A percentile compares a stretch with the other conserved stretches of the same genome.
Conservation (phyloP, 2,797 vertebrate species). For the Betta splendens region DNA sequence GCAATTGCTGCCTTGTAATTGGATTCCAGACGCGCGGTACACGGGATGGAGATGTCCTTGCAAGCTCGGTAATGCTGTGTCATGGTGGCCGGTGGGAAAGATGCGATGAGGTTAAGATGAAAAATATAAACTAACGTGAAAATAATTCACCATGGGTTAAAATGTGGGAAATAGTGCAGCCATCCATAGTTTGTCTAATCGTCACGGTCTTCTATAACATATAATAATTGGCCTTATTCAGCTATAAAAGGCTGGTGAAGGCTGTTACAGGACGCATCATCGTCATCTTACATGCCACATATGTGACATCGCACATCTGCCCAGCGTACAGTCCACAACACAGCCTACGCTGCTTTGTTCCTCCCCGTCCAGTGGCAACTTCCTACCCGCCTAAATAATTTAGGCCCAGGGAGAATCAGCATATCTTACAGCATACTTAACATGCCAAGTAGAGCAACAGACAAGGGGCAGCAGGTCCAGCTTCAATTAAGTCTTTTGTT, state of each 20-base stretch:
- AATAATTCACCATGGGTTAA: constrained; percentile 12
- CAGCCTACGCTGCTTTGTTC: constrained; percentile 59
- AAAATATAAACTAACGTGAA: constrained; percentile 11
- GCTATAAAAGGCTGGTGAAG: constrained; percentile 10
- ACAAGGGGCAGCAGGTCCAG: constrained; percentile 80
- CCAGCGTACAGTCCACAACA: constrained; percentile 17
- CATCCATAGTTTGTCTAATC: background rate
- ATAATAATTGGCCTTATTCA: background rate
- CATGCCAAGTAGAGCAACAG: constrained; percentile 87
- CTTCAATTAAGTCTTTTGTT: constrained; percentile 95
- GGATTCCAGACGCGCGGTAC: constrained; percentile 68
- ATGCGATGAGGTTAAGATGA: constrained; percentile 20
- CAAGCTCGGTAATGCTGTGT: constrained; percentile 66
- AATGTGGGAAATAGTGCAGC: constrained; percentile 15
- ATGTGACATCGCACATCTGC: constrained; percentile 51
- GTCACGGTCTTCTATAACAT: background rate
- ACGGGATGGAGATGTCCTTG: constrained; percentile 70
- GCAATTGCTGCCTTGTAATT: constrained; percentile 77
- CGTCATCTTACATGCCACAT: background rate
- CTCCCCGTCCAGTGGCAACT: constrained; percentile 75
- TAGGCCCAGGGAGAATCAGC: constrained; percentile 85
- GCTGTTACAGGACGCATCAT: background rate
- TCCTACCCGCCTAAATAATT: constrained; percentile 88
- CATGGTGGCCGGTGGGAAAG: constrained; percentile 48
- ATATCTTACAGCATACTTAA: constrained; percentile 92